Conservation (phyloP, 2,797 vertebrate species). For the Petrocephalus schoutedeni region DNA sequence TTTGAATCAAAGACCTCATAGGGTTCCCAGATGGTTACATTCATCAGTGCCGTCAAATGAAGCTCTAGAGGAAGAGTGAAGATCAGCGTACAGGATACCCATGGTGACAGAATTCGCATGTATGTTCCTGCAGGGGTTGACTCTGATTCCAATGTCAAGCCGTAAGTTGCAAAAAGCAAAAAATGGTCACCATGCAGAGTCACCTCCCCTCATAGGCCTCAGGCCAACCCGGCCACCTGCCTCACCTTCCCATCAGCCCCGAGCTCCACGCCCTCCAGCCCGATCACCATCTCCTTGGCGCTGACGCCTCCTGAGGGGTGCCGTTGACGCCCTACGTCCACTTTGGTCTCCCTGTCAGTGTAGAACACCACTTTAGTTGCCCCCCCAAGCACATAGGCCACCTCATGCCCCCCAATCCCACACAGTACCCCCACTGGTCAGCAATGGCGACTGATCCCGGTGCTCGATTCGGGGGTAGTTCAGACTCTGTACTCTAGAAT, state of each 20-base stretch:
- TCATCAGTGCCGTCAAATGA: not conserved
- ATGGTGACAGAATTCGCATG: not conserved
- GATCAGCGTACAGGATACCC: not conserved
- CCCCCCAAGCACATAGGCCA: not conserved
- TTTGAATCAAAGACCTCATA: not conserved
- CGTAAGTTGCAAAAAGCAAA: not conserved
- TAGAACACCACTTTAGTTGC: slow-evolving; percentile 40
- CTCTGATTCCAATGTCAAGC: not conserved
- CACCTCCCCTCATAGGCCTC: not conserved
- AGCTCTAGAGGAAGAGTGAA: not conserved
- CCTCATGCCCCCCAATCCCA: not conserved
- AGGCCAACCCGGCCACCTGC: not conserved
- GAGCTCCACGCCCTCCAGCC: slow-evolving; percentile 94
- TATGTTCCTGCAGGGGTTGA: not conserved
- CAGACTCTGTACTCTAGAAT: not conserved
- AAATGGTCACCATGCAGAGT: not conserved
- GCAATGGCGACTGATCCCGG: not conserved
- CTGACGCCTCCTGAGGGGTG: slow-evolving; percentile 83
- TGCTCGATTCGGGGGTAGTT: not conserved
- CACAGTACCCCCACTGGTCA: not conserved
- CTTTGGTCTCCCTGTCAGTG: slow-evolving; percentile 78
- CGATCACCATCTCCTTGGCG: slow-evolving; percentile 91
- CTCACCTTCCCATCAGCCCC: slow-evolving; percentile 96
- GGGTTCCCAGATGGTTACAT: not conserved
- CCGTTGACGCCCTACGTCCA: slow-evolving; percentile 82